phyloP scores from a whole-genome alignment of 2,888 invertebrate species.

The Mythimna lalbum region DNA sequence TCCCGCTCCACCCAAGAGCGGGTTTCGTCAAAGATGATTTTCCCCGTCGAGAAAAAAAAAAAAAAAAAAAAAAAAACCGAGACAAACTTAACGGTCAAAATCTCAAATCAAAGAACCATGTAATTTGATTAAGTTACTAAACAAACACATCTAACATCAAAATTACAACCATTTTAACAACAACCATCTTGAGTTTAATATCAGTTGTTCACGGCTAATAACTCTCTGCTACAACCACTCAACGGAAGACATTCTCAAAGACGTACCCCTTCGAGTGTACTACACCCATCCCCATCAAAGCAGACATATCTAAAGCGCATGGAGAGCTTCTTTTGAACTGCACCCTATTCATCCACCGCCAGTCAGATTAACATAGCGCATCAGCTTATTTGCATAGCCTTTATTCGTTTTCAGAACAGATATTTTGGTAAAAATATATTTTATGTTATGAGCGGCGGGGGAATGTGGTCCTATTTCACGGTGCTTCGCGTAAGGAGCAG shows the following conservation, averaged over 20 bases:
- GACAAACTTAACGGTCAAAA: too few relatives aligned
- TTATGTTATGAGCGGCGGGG: slow-evolving; percentile 52
- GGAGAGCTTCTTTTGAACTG: slow-evolving; percentile 63
- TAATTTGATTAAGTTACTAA: neutral
- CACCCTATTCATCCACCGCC: slow-evolving; percentile 66
- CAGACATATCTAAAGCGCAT: slow-evolving; percentile 49
- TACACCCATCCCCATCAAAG: slow-evolving; percentile 35
- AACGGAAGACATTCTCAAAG: slow-evolving; percentile 49
- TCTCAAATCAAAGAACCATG: too few relatives aligned
- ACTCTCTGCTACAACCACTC: slow-evolving; percentile 20
- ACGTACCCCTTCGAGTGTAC: neutral
- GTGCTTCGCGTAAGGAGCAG: slow-evolving; percentile 46
- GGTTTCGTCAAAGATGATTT: too few relatives aligned
- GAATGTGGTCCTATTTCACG: slow-evolving; percentile 52
- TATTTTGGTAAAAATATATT: slow-evolving; percentile 62
- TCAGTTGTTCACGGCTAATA: slow-evolving; percentile 5
- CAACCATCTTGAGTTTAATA: neutral
- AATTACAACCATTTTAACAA: neutral
- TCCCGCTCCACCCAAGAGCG: too few relatives aligned
- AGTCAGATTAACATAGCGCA: slow-evolving; percentile 67
- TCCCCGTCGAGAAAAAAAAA: too few relatives aligned
- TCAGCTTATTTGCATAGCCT: slow-evolving; percentile 66
- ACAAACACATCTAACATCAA: neutral
- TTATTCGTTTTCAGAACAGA: slow-evolving; percentile 61
- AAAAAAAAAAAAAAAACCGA: too few relatives aligned